These are phyloP conservation scores for Hypotaenidia okinawae DNA, from an alignment of 2,797 vertebrate genomes.

Conservation along the genomic window DNA sequence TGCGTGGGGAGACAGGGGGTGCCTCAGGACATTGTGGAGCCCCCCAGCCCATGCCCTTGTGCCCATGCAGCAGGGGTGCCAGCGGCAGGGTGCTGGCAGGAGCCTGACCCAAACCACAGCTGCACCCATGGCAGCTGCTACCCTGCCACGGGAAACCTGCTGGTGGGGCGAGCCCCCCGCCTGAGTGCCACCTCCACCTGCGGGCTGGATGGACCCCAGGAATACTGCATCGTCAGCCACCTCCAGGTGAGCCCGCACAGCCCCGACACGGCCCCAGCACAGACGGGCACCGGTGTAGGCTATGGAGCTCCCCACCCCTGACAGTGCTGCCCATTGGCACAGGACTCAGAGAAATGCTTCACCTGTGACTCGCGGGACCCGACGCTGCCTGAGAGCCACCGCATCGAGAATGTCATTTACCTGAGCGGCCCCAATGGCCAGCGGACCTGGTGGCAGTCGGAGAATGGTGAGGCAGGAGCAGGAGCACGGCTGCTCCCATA, in stretches of 20 bases:
- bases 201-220: conserved; percentile 76
- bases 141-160: conserved; percentile 87
- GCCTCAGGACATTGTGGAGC: fast-evolving
- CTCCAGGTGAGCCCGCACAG: conserved; percentile 78
- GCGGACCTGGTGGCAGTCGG: conserved; percentile 90
- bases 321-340: background rate
- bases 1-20: fast-evolving
- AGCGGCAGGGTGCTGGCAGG: conserved; percentile 68
- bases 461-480: conserved; percentile 78
- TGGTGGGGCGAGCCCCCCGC: conserved; percentile 82
- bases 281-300: fast-evolving
- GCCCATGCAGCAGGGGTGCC: background rate
- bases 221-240: conserved; percentile 89
- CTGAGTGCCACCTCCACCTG: conserved; percentile 85
- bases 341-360: conserved; percentile 90
- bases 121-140: conserved; percentile 85
- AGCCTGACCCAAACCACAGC: conserved; percentile 78
- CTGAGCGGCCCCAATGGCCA: conserved; percentile 68
- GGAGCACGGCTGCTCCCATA: background rate
- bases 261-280: fast-evolving
- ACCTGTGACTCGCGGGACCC: conserved; percentile 80
- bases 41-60: background rate
- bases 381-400: conserved; percentile 81
- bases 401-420: conserved; percentile 87
- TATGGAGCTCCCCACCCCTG: background rate